phyloP scores from a whole-genome alignment of 1,140 invertebrate genomes.

The Cydia splendana region DNA sequence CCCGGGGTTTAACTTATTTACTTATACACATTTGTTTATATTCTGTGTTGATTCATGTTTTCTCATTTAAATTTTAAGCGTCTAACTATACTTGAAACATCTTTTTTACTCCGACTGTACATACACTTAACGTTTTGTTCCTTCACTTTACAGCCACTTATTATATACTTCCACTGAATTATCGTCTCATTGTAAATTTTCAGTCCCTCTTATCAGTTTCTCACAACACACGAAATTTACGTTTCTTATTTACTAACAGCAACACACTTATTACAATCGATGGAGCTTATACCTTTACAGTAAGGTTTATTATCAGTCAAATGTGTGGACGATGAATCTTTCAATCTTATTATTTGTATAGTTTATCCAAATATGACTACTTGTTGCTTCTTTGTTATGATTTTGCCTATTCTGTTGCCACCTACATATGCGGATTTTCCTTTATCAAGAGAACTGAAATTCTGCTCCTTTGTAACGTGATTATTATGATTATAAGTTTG shows the following conservation, averaged over 20 bases:
- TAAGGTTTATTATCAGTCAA: too few relatives aligned
- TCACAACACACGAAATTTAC: conserved; percentile 44
- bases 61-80: too few relatives aligned
- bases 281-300: background rate
- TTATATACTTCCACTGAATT: conserved; percentile 45
- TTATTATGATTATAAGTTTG: background rate
- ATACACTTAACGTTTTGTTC: conserved; percentile 6
- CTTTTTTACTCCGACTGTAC: conserved; percentile 18
- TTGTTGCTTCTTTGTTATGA: conserved; percentile 24
- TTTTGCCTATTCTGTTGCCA: conserved; percentile 37
- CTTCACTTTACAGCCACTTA: conserved; percentile 26
- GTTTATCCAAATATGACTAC: conserved; percentile 3
- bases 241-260: conserved; percentile 14
- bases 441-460: background rate
- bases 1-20: too few relatives aligned
- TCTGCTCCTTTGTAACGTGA: background rate
- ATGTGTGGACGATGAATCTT: too few relatives aligned
- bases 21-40: too few relatives aligned
- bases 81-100: background rate
- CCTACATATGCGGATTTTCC: conserved; percentile 22
- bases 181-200: conserved; percentile 51
- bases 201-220: conserved; percentile 40
- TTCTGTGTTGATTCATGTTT: background rate
- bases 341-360: conserved; percentile 13
- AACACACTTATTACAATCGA: background rate